Evolutionary conservation across 2,113 vertebrate species (phyloP), one percentile per base, ranked within the genome.

Genomic region (Trogon surrucura): DNA sequence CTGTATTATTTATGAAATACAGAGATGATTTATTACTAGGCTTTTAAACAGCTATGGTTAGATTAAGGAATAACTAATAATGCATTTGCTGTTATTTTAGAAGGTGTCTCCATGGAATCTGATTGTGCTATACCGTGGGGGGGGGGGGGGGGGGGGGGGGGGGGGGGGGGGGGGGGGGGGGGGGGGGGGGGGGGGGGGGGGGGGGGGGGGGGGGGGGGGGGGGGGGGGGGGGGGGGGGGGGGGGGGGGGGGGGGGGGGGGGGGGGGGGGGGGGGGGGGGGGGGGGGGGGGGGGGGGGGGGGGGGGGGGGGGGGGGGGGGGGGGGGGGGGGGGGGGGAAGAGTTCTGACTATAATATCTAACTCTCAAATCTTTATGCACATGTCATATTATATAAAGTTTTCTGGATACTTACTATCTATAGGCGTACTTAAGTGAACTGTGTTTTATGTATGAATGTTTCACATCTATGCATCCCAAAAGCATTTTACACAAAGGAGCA

Each of bases 11-110:
- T 89, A 91, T 80, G 45, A 92, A 91, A 85, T 56, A 69, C 13
- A 7, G 65, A 50, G 56, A 64, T 73, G 16, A 87, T 85, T 82
- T 89, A 82, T 85, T 89, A 67, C 48, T 53, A 89, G 79, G 50
- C 50, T 70, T 85, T 89, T 89, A 61, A 69, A 93, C 32, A 80
- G 45, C 58, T 69, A 70, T 1, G 0, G 38, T 85, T 91, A 94
- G 81, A 87, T 60, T 79, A 87, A 86, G 60, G n/a, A 91, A 58
- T 85, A 94, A 61, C 58, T 90, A 95, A 84, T 89, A 81, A 85
- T 14, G 9, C 34, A 48, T 70, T 87, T 87, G 48, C 15, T 60
- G 48, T 36, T 81, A 87, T 93, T 95, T 94, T 66, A 80, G 70
- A 86, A 70, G 34, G 7, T 38, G 27, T 67, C 50, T 75, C 77